phyloP scores from a whole-genome alignment of 1,140 invertebrate genomes.

The Drosophila ambigua region DNA sequence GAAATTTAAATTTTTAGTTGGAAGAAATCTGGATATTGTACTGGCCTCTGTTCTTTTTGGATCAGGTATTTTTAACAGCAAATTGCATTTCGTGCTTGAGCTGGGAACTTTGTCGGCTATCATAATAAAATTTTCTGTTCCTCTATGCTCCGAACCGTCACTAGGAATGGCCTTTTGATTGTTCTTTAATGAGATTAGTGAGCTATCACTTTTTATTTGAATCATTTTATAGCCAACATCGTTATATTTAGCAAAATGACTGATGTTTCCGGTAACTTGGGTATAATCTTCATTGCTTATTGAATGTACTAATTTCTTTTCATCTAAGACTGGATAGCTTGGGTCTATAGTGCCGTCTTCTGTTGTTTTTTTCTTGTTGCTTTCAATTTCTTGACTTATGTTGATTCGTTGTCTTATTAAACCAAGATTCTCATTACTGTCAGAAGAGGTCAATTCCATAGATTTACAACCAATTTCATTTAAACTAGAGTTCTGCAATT shows the following conservation, averaged over 20 bases:
- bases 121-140: constrained; percentile 35
- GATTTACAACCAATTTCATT: constrained; percentile 19
- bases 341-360: neutral
- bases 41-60: constrained; percentile 20
- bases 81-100: constrained; percentile 18
- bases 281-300: constrained; percentile 70
- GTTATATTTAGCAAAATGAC: constrained; percentile 30
- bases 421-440: constrained; percentile 5
- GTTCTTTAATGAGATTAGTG: constrained; percentile 66
- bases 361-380: constrained; percentile 17
- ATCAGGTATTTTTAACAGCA: constrained; percentile 20
- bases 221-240: constrained; percentile 73
- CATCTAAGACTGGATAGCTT: constrained; percentile 10
- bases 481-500: neutral
- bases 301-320: constrained; percentile 66
- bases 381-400: constrained; percentile 6
- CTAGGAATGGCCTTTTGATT: constrained; percentile 75
- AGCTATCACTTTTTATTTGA: constrained; percentile 79
- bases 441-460: constrained; percentile 4
- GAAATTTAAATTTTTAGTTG: constrained; percentile 37
- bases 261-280: constrained; percentile 48
- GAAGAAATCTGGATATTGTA: constrained; percentile 16
- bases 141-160: constrained; percentile 62
- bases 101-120: constrained; percentile 31
- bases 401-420: constrained; percentile 7